phyloP scores from a whole-genome alignment of 2,113 vertebrate genomes.

The Trematocara variabile region DNA sequence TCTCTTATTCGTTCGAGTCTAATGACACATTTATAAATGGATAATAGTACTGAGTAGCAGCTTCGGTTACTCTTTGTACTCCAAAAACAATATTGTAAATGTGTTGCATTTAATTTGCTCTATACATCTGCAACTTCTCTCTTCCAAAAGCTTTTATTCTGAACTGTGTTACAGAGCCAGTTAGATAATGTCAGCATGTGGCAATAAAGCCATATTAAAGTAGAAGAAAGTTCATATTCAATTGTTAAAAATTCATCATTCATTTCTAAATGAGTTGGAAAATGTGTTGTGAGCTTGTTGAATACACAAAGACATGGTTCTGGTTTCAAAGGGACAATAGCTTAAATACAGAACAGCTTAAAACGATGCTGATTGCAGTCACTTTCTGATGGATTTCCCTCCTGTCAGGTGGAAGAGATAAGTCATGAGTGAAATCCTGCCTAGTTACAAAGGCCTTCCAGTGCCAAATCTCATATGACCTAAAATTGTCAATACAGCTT shows the following conservation, averaged over 20 bases:
- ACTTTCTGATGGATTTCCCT: conserved; percentile 29
- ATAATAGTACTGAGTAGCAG: background rate
- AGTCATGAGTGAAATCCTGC: background rate
- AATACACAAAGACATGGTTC: conserved; percentile 14
- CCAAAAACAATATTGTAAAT: background rate
- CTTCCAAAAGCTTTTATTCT: background rate
- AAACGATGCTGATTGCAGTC: conserved; percentile 1
- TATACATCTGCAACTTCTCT: background rate
- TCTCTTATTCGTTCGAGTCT: background rate
- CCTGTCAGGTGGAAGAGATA: conserved; percentile 19
- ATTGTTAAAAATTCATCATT: background rate
- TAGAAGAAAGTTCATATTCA: background rate
- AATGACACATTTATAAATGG: background rate
- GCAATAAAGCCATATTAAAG: background rate
- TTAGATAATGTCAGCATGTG: background rate
- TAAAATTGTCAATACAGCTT: background rate
- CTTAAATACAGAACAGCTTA: background rate
- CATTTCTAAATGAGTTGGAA: background rate
- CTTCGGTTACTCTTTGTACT: background rate
- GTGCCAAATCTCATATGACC: background rate
- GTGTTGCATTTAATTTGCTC: background rate
- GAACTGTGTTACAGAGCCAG: background rate
- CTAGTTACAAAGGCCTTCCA: conserved; percentile 9
- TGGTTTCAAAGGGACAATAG: background rate
- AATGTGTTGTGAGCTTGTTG: conserved; percentile 2